Evolutionary conservation across 2,797 vertebrate species (phyloP), one percentile per base, ranked within the genome.

Genomic region (Stomatorhinus walkeri): DNA sequence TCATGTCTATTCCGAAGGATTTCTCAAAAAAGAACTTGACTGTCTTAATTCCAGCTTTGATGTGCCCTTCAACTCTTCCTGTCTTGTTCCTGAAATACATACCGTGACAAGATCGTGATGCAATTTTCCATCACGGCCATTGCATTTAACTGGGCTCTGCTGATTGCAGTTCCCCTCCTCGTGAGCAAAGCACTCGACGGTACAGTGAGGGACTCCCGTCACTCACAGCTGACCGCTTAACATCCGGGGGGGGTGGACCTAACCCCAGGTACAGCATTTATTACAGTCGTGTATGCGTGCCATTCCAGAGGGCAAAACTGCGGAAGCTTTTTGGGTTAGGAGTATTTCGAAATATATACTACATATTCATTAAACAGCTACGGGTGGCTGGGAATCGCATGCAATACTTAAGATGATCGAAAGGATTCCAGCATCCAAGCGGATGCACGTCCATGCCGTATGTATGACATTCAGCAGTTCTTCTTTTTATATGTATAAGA

Each of bases 1-100:
- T 88, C 81, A 88, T 54, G 79, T 48, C 85, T 90, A 90, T 88
- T 88, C 88, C 85, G 59, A 54, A 68, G n/a, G 61, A 88, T 88
- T 54, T 87, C 52, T 89, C 1, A 85, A 84, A 32, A 32, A 84
- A 85, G 24, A 85, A 7, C 1, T 19, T 40, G 32, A 51, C 83
- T 52, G 7, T 28, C 36, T n/a, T 46, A 79, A 46, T 40, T 43
- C 40, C 72, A 46, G 46, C 48, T 85, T 85, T 85, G 46, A 48
- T 85, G 9, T 51, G 46, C 4, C 83, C 83, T 49, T 79, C 72
- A 79, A 9, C 40, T 19, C 72, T n/a, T n/a, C 19, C 72, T 6
- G 32, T 36, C 68, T 36, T 16, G 68, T 36, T 76, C 32, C 6
- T 76, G 14, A 36, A 76, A 76, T 36, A 76, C 1, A 40, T 76